Evolutionary conservation across 2,113 vertebrate species (phyloP), one percentile per base, ranked within the genome.

Genomic region (Prunella himalayana): DNA sequence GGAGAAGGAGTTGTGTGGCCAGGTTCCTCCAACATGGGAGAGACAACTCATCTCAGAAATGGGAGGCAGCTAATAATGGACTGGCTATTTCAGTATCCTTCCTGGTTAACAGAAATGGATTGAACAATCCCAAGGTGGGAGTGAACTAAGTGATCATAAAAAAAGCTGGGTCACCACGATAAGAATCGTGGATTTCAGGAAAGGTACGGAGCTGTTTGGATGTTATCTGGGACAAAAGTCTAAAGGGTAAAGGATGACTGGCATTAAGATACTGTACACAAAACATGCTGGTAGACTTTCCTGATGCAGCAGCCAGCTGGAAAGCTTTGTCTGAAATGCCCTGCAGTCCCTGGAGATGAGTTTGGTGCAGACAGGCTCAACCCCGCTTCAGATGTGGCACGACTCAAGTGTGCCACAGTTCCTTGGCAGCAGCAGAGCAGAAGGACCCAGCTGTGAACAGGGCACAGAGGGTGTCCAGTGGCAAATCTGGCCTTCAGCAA

Each of bases 231-330:
- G 80, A 41, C 65, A 81, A 70, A 92, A 94, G 83, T 95, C 82
- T 90, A 68, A 80, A 94, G 75, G 69, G 82, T 90, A 59, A 92
- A 92, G 66, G 31, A 83, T 86, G 69, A 49, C 76, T 94, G 70
- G 44, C 64, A 92, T 8, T 47, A 37, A 71, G 47, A 6, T 11
- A 31, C 35, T 28, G 30, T 51, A 59, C 39, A 63, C 72, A 81
- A 63, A 92, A 76, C 60, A 64, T 4, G 9, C 41, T 85, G 30
- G 44, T 87, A 95, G 71, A 41, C 65, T 76, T 82, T 20, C 20
- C 61, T 76, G 65, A 76, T 66, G 31, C 30, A 76, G 92, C 44
- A 91, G 78, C n/a, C 78, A 91, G 65, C 57, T 96, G 73, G 84
- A 85, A 89, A 76, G 65, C 49, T 57, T 57, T 75, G 44, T 66